A percentile compares a stretch with the other conserved stretches of the same genome.
These are phyloP conservation scores for Amblyraja radiata DNA, from an alignment of 2,797 vertebrate species.

Conservation along the genomic window DNA sequence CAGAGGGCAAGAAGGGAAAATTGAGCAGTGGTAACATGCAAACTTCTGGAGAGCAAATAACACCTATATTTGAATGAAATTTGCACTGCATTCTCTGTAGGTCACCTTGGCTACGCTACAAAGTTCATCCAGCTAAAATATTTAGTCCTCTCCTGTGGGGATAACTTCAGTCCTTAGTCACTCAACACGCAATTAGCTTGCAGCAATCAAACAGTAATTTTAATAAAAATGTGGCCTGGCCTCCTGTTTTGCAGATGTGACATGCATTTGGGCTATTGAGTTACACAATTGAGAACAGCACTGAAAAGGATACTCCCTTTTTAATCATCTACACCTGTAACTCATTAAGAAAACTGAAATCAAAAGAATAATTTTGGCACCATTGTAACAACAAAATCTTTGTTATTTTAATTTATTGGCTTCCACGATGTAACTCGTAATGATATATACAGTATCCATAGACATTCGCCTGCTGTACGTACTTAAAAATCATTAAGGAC, in stretches of 20 bases:
- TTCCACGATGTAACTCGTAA: background rate
- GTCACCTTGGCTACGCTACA: background rate
- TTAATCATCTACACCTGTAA: conserved; percentile 35
- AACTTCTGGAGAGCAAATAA: background rate
- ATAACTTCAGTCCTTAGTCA: conserved; percentile 22
- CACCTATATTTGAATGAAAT: background rate
- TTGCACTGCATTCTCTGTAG: background rate
- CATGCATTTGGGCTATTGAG: background rate
- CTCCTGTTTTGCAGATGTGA: conserved; percentile 30
- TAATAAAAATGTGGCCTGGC: background rate
- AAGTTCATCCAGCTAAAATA: background rate
- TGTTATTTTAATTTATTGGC: conserved; percentile 36
- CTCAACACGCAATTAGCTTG: background rate
- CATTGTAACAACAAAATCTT: conserved; percentile 21
- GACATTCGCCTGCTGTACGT: background rate
- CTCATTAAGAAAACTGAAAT: conserved; percentile 13
- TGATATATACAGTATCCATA: background rate
- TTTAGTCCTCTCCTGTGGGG: background rate
- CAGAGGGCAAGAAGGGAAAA: background rate
- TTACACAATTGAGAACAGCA: conserved; percentile 15
- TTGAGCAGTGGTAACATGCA: background rate
- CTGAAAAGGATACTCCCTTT: conserved; percentile 27
- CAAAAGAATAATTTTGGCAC: conserved; percentile 36
- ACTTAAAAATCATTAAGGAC: background rate
- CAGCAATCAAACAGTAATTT: conserved; percentile 3